phyloP scores from a whole-genome alignment of 2,113 vertebrate genomes.

The Perca schrenkii region DNA sequence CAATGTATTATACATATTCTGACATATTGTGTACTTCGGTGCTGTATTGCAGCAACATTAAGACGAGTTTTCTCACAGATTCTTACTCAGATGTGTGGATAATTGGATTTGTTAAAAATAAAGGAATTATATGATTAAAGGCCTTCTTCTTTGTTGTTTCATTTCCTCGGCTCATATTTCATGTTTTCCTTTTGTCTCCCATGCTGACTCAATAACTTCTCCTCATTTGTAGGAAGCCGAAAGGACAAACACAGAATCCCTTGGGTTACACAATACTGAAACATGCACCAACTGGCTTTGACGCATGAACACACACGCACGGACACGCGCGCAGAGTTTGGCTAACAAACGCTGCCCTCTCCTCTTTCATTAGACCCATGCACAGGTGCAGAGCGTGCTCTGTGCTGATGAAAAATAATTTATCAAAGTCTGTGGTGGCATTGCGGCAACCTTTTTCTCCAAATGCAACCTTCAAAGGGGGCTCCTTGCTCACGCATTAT shows the following conservation, averaged over 20 bases:
- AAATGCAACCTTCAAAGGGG: conserved; percentile 81
- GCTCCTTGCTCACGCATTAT: conserved; percentile 65
- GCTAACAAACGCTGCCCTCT: conserved; percentile 50
- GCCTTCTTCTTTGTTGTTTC: conserved; percentile 54
- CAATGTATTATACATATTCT: conserved; percentile 34
- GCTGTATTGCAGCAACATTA: conserved; percentile 2
- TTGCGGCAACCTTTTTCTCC: conserved; percentile 71
- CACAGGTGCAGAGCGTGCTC: conserved; percentile 72
- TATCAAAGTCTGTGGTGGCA: conserved; percentile 75
- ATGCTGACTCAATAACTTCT: conserved; percentile 71
- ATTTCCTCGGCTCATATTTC: conserved; percentile 43
- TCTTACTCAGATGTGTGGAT: conserved; percentile 41
- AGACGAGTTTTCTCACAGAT: neutral
- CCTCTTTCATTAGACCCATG: conserved; percentile 69
- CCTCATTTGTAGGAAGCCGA: conserved; percentile 61
- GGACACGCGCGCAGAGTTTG: conserved; percentile 9
- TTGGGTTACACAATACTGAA: conserved; percentile 44
- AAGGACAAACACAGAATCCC: conserved; percentile 62
- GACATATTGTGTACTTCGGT: conserved; percentile 12
- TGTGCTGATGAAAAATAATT: conserved; percentile 80
- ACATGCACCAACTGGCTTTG: conserved; percentile 22
- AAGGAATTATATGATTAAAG: conserved; percentile 56
- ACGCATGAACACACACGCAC: neutral
- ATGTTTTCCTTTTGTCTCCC: conserved; percentile 48
- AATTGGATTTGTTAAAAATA: conserved; percentile 61